phyloP scores from a whole-genome alignment of 2,888 invertebrate genomes.

The Melanostoma mellinum region DNA sequence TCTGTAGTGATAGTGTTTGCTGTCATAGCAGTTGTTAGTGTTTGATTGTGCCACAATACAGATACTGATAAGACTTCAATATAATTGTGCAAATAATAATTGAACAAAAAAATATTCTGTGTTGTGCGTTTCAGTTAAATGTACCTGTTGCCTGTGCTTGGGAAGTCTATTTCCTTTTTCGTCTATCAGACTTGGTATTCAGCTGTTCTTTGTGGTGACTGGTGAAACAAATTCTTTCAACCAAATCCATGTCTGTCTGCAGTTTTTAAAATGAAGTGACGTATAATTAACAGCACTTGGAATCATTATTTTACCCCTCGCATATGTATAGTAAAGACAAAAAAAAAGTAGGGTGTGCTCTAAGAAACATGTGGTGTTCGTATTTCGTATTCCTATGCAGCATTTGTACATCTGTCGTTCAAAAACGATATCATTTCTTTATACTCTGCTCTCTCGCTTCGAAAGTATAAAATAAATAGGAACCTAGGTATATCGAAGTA shows the following conservation, averaged over 20 bases:
- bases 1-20: neutral
- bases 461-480: conserved; percentile 10
- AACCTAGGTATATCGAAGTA: too few species aligned
- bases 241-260: conserved; percentile 47
- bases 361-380: conserved; percentile 54
- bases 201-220: conserved; percentile 23
- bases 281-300: conserved; percentile 64
- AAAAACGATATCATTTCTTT: neutral
- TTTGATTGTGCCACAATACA: conserved; percentile 25
- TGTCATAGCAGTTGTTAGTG: conserved; percentile 27
- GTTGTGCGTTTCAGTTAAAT: neutral
- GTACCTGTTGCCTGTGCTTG: conserved; percentile 34
- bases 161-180: neutral
- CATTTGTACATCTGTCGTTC: conserved; percentile 58
- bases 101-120: neutral
- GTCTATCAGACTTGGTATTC: conserved; percentile 1
- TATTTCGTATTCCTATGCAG: conserved; percentile 15
- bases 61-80: conserved; percentile 34
- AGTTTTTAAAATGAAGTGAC: conserved; percentile 58
- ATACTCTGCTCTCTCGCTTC: neutral
- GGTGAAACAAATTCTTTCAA: conserved; percentile 26
- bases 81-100: conserved; percentile 20
- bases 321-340: conserved; percentile 18
- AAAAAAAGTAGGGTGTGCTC: conserved; percentile 44
- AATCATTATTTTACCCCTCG: conserved; percentile 48